phyloP scores from a whole-genome alignment of 2,888 invertebrate genomes.

The Macaria liturata region DNA sequence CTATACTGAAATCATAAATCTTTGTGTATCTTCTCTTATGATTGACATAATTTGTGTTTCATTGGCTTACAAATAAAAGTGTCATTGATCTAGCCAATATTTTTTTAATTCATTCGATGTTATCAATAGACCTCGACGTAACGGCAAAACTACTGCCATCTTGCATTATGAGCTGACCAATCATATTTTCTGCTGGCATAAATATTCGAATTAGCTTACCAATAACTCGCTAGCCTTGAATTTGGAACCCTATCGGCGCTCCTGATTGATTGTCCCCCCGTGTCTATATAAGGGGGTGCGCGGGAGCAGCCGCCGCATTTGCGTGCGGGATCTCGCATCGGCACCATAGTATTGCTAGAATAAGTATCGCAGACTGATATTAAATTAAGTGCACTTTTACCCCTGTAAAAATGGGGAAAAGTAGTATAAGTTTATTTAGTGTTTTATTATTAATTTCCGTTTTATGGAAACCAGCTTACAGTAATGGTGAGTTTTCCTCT shows the following conservation, averaged over 20 bases:
- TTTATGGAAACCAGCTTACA: slow-evolving; percentile 69
- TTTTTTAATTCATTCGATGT: too few relatives aligned
- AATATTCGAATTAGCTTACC: too few relatives aligned
- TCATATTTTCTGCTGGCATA: too few relatives aligned
- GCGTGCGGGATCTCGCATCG: slow-evolving; percentile 60
- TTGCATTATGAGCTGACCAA: too few relatives aligned
- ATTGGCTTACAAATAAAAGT: too few relatives aligned
- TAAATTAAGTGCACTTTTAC: slow-evolving; percentile 55
- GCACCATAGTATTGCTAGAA: slow-evolving; percentile 62
- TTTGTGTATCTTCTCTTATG: too few relatives aligned
- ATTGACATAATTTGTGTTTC: too few relatives aligned
- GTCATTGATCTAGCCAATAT: too few relatives aligned
- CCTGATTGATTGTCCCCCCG: slow-evolving; percentile 12
- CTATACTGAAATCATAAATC: too few relatives aligned
- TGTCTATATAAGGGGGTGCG: slow-evolving; percentile 60
- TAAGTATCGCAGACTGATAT: slow-evolving; percentile 66
- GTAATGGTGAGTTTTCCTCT: slow-evolving; percentile 63
- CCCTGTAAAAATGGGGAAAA: slow-evolving; percentile 71
- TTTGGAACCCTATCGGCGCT: slow-evolving; percentile 17
- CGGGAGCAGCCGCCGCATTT: slow-evolving; percentile 55
- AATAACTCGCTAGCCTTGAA: neutral
- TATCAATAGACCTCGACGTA: too few relatives aligned
- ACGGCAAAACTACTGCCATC: too few relatives aligned
- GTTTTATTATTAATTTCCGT: slow-evolving; percentile 69
- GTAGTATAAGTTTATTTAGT: slow-evolving; percentile 70